Conservation (phyloP, 1,140 invertebrate species). For the Pseudomyrmex flavicornis region DNA sequence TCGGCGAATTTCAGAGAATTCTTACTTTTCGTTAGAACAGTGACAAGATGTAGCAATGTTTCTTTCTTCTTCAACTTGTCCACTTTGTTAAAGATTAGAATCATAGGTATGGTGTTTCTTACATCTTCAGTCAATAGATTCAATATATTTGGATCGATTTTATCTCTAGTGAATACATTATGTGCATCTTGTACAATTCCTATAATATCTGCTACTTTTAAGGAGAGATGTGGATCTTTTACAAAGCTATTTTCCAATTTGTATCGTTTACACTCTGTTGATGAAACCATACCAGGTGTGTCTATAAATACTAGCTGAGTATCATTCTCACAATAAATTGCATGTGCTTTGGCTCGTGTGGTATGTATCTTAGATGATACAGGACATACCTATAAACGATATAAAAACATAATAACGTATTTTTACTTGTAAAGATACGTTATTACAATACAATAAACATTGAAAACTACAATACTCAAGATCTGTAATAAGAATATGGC, state of each 20-base stretch:
- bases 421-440: neutral
- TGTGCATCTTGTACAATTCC: constrained; percentile 94
- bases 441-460: neutral
- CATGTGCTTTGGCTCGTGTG: constrained; percentile 90
- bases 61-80: constrained; percentile 92
- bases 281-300: constrained; percentile 92
- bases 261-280: constrained; percentile 88
- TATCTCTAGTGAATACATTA: constrained; percentile 88
- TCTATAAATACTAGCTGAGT: constrained; percentile 96
- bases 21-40: constrained; percentile 88
- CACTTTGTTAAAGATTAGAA: constrained; percentile 96
- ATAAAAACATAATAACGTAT: constrained; percentile 11
- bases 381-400: constrained; percentile 89
- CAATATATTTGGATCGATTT: constrained; percentile 89
- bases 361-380: constrained; percentile 96
- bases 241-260: constrained; percentile 89
- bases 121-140: constrained; percentile 87
- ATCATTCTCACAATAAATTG: constrained; percentile 89
- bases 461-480: neutral
- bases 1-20: constrained; percentile 92
- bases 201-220: constrained; percentile 92
- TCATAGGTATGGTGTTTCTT: constrained; percentile 87
- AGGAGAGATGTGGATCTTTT: constrained; percentile 87
- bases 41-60: constrained; percentile 89
- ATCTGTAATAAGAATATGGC: neutral